Conservation (phyloP, 2,888 invertebrate genomes). For the Capitulum mitella region DNA sequence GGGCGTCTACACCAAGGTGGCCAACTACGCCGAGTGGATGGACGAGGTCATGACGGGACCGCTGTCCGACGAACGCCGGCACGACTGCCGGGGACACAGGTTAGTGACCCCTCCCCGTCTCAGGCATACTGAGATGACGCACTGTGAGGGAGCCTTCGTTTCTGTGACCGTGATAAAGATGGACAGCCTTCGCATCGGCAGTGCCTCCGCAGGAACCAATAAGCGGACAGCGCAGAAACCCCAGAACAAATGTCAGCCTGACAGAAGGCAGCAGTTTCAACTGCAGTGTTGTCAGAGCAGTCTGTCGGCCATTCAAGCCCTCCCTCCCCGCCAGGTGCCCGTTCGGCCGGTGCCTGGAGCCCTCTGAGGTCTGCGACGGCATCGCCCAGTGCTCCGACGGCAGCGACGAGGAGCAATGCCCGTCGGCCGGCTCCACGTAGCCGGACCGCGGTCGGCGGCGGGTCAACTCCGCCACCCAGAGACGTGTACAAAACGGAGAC, state of each 20-base stretch:
- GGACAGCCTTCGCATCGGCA: too few relatives aligned
- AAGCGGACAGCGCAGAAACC: too few relatives aligned
- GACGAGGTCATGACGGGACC: constrained; percentile 49
- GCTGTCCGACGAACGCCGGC: constrained; percentile 38
- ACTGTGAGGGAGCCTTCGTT: not conserved
- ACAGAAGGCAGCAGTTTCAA: too few relatives aligned
- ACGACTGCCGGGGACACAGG: constrained; percentile 40
- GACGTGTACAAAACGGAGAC: too few relatives aligned
- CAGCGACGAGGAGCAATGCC: constrained; percentile 38
- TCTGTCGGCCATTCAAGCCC: too few relatives aligned
- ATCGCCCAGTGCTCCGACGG: constrained; percentile 57
- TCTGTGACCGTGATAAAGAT: constrained; percentile 33
- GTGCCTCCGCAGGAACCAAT: too few relatives aligned
- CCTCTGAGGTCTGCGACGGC: constrained; percentile 65
- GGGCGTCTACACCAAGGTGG: constrained; percentile 72
- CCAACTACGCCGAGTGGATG: constrained; percentile 66
- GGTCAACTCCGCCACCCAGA: too few relatives aligned
- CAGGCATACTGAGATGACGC: too few relatives aligned
- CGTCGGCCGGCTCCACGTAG: not conserved
- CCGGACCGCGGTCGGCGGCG: not conserved
- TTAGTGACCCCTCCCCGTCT: too few relatives aligned
- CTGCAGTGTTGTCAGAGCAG: too few relatives aligned
- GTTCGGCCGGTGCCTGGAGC: constrained; percentile 63
- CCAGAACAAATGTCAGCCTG: too few relatives aligned
- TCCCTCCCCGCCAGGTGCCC: constrained; percentile 61